phyloP scores from a whole-genome alignment of 1,140 invertebrate genomes.

The Cephus cinctus region DNA sequence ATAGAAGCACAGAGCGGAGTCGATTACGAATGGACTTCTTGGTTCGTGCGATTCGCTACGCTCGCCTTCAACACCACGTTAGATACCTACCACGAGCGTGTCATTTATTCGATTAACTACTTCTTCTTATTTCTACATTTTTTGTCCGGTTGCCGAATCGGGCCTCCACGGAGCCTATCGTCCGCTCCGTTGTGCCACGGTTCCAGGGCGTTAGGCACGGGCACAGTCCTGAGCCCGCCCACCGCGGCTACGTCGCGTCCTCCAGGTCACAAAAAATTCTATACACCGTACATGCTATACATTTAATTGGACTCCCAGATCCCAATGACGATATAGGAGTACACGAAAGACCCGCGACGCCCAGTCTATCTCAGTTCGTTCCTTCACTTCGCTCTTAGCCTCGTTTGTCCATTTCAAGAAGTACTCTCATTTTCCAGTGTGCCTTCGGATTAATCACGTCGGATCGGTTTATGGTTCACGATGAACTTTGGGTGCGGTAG shows the following conservation, averaged over 20 bases:
- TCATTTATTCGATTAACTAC: slow-evolving; percentile 24
- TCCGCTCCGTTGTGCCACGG: slow-evolving; percentile 12
- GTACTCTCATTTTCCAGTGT: too few relatives aligned
- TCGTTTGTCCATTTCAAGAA: neutral
- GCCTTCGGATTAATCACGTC: too few relatives aligned
- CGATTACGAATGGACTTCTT: slow-evolving; percentile 2
- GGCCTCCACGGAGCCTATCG: neutral
- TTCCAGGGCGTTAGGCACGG: slow-evolving; percentile 27
- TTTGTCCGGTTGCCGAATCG: slow-evolving; percentile 1
- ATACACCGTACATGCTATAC: slow-evolving; percentile 22
- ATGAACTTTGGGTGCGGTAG: too few relatives aligned
- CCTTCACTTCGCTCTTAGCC: neutral
- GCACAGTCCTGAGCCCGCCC: slow-evolving; percentile 16
- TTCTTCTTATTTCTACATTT: slow-evolving; percentile 13
- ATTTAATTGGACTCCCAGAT: slow-evolving; percentile 26
- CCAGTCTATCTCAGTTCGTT: neutral
- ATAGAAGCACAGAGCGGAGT: slow-evolving; percentile 5
- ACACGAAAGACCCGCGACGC: too few relatives aligned
- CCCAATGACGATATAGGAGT: neutral
- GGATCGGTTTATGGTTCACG: too few relatives aligned
- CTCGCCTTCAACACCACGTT: slow-evolving; percentile 1
- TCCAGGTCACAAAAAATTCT: slow-evolving; percentile 19
- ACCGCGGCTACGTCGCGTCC: slow-evolving; percentile 19
- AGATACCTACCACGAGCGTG: slow-evolving; percentile 18
- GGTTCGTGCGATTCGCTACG: slow-evolving; percentile 13